phyloP scores from a whole-genome alignment of 92 coral and sea anemone genomes.

The Actinernus sp. region DNA sequence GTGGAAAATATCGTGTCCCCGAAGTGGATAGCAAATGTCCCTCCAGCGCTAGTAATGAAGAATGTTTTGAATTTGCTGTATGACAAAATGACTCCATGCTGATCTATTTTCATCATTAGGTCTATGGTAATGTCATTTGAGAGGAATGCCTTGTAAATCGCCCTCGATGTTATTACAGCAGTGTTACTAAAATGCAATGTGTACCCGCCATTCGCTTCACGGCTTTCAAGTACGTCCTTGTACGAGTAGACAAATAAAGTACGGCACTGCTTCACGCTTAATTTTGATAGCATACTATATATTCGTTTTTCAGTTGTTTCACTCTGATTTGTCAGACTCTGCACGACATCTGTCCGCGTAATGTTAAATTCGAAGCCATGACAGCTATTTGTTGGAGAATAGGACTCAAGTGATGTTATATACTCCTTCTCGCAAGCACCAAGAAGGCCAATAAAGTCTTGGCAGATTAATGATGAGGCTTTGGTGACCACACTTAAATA shows the following conservation, averaged over 20 bases:
- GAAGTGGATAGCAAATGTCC: conserved; percentile 27
- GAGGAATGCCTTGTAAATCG: conserved; percentile 38
- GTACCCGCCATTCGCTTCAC: conserved; percentile 57
- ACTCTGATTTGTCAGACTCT: conserved; percentile 7
- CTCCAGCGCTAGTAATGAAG: conserved; percentile 32
- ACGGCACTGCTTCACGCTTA: conserved; percentile 42
- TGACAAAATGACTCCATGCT: conserved; percentile 56
- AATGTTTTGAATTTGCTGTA: conserved; percentile 55
- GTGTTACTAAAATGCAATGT: conserved; percentile 42
- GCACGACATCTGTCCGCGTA: conserved; percentile 2
- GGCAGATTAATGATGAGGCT: conserved; percentile 41
- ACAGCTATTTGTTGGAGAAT: conserved; percentile 12
- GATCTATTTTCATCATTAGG: conserved; percentile 44
- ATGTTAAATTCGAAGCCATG: conserved; percentile 6
- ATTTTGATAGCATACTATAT: conserved; percentile 18
- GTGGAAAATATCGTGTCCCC: conserved; percentile 40
- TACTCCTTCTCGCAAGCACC: conserved; percentile 60
- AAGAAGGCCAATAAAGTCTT: conserved; percentile 59
- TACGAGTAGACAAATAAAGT: conserved; percentile 43
- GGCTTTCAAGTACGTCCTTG: conserved; percentile 28
- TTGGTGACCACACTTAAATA: conserved; percentile 35
- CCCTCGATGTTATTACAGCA: conserved; percentile 42
- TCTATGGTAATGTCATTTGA: conserved; percentile 45
- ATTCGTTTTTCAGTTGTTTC: not conserved
- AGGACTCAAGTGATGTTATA: conserved; percentile 28